Conservation (phyloP, 2,113 vertebrate species). For the Salminus brasiliensis region DNA sequence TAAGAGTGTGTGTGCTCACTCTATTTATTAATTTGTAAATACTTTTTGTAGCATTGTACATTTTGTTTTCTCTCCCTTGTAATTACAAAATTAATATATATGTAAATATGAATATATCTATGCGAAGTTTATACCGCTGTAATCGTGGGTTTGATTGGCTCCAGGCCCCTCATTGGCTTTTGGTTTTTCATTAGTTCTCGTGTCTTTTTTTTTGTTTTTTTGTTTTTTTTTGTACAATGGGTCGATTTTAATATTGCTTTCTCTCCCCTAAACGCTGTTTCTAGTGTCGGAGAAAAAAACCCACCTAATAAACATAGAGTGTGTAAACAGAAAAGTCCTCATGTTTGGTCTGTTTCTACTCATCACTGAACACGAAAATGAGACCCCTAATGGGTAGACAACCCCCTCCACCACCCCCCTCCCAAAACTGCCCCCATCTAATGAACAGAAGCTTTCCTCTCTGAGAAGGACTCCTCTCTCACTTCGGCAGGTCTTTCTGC, state of each 20-base stretch:
- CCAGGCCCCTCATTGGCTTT: constrained; percentile 31
- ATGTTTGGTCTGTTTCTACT: not conserved
- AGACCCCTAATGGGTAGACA: no score
- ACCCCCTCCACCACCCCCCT: no score
- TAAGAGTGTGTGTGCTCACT: constrained; percentile 14
- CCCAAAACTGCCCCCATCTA: no score
- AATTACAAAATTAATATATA: constrained; percentile 61
- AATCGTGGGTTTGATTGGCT: constrained; percentile 33
- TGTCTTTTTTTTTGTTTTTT: no score
- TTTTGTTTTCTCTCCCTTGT: constrained; percentile 58
- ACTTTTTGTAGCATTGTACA: constrained; percentile 62
- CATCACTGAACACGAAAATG: no score
- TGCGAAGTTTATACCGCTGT: constrained; percentile 50
- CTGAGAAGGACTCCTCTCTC: no score
- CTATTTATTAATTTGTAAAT: constrained; percentile 64
- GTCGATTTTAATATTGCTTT: constrained; percentile 43
- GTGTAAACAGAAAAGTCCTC: not conserved
- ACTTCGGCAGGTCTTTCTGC: no score
- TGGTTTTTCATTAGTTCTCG: constrained; percentile 32
- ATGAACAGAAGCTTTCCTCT: no score
- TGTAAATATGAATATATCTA: constrained; percentile 61
- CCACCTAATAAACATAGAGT: constrained; percentile 51
- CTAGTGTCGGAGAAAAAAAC: constrained; percentile 38
- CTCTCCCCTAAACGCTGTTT: constrained; percentile 35
- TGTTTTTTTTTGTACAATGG: constrained; percentile 39